Conservation (phyloP, 2,888 invertebrate species). For the Leucoptera coffeella region DNA sequence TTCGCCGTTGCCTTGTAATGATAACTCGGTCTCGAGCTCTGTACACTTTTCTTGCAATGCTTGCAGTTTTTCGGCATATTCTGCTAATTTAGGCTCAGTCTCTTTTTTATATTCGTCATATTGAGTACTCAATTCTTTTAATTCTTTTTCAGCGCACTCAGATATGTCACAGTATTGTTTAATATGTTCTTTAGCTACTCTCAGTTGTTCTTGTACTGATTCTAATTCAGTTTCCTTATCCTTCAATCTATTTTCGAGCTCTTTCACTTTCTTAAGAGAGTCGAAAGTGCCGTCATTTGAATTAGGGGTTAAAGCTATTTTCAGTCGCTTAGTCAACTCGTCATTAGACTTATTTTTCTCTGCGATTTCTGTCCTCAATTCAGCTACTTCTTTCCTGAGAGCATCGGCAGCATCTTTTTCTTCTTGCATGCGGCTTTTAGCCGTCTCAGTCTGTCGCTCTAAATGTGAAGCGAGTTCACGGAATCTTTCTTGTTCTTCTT, state of each 20-base stretch:
- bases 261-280: slow-evolving; percentile 61
- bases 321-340: slow-evolving; percentile 64
- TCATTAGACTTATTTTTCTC: slow-evolving; percentile 60
- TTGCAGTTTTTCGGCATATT: slow-evolving; percentile 36
- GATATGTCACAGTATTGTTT: slow-evolving; percentile 83
- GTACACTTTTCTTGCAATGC: slow-evolving; percentile 56
- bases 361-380: slow-evolving; percentile 54
- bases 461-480: slow-evolving; percentile 64
- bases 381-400: slow-evolving; percentile 52
- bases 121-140: slow-evolving; percentile 57
- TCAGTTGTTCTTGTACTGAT: slow-evolving; percentile 65
- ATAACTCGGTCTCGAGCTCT: slow-evolving; percentile 64
- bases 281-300: slow-evolving; percentile 54
- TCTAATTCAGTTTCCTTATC: slow-evolving; percentile 61
- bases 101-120: slow-evolving; percentile 54
- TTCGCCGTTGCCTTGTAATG: slow-evolving; percentile 62
- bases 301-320: slow-evolving; percentile 54
- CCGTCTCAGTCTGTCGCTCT: slow-evolving; percentile 62
- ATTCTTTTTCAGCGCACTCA: slow-evolving; percentile 72
- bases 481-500: slow-evolving; percentile 79
- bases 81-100: slow-evolving; percentile 51
- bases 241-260: slow-evolving; percentile 60
- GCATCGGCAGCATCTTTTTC: slow-evolving; percentile 63
- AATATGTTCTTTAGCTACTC: slow-evolving; percentile 66
- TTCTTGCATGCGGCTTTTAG: slow-evolving; percentile 63